Percentiles rank a stretch among this genome's conserved stretches.
Evolutionary conservation across 2,797 vertebrate species (phyloP).

Genomic region (Chrysocyon brachyurus): DNA sequence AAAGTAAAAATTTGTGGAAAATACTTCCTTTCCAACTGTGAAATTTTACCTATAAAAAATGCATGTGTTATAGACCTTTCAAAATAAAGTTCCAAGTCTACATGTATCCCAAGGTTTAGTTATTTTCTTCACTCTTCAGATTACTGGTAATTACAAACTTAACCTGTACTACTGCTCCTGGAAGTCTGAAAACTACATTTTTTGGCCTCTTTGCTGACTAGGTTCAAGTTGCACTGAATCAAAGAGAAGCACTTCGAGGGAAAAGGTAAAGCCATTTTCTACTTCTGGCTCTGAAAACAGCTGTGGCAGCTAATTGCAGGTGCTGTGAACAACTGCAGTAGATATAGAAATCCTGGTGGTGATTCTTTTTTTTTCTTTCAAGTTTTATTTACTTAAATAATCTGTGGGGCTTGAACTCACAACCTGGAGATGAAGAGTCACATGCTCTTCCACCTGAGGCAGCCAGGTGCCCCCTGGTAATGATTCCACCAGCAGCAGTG

Average conservation of each 20-base stretch:
- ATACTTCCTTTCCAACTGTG: neutral
- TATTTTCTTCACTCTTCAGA: neutral
- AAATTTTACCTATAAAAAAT: neutral
- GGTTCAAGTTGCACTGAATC: neutral
- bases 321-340: neutral
- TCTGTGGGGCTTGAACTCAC: neutral
- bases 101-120: neutral
- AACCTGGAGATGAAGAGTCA: neutral
- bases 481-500: neutral
- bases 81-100: neutral
- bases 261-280: neutral
- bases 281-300: neutral
- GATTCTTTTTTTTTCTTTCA: neutral
- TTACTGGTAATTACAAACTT: neutral
- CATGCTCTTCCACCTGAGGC: neutral
- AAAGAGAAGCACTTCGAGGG: neutral
- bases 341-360: neutral
- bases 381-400: neutral
- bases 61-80: neutral
- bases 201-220: neutral
- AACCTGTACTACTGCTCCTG: neutral
- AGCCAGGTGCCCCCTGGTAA: neutral
- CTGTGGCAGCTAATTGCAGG: neutral
- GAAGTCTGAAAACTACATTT: slow-evolving; percentile 11
- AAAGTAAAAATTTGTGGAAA: slow-evolving; percentile 1